Base-by-base conservation (phyloP, 2,888 invertebrate genomes). In the Cephalotes varians region DNA sequence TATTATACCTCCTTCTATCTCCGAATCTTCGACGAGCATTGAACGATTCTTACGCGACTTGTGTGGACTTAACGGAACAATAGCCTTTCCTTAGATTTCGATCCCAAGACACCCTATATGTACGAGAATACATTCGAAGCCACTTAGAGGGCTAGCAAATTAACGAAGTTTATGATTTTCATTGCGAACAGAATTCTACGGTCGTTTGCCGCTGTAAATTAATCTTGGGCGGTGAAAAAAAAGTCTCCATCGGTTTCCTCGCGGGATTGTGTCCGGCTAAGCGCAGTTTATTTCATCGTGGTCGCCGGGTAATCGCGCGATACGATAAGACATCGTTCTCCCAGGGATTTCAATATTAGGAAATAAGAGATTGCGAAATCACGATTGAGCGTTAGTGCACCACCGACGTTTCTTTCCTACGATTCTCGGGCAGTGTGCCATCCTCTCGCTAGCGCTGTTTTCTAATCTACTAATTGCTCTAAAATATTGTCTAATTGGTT, bases 241-340 rank as follows among this genome's bases (percentile, higher is more conserved):
- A 56, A 34, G 21, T 62, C 49, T 67, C 47, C 10, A 47, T 47
- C 58, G 80, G 87, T 86, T 86, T 84, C 87, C 88, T 85, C 84
- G 65, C 83, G 72, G 87, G 89, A 90, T 92, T 91, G 90, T 88
- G 84, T 77, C 62, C 76, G 83, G 83, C 85, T 87, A 91, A 90
- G 86, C 83, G 85, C 85, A 87, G 88, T 89, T 90, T 90, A 90
- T 49, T 88, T 90, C 87, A 85, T 89, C 87, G 88, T 89, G 83
- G 86, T 90, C 87, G 87, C 87, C 86, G 84, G 82, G 80, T 82
- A 72, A 81, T 82, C 81, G 81, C 71, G 74, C 71, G 31, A 72
- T 56, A 34, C 77, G 65, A 40, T 72, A 84, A 82, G 60, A 60
- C 12, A 3, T 10, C 3, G 25, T 80, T 44, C 54, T 6, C 40